A percentile compares a stretch with the other conserved stretches of the same genome.
These are phyloP conservation scores for Mythimna lalbum DNA, from an alignment of 2,888 invertebrate species.

Conservation along the genomic window DNA sequence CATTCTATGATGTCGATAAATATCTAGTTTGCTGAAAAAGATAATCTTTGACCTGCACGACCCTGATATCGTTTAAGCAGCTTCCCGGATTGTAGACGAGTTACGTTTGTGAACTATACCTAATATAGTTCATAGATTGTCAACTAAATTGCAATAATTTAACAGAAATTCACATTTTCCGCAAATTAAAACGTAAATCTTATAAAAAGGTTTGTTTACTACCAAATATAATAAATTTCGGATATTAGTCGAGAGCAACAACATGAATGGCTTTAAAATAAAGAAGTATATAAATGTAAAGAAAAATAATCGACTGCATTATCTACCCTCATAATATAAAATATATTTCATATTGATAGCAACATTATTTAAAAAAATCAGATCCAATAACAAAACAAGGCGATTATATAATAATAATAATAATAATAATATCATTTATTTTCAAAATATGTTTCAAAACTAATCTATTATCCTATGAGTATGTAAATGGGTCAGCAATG, in stretches of 20 bases:
- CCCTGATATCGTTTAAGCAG: conserved; percentile 42
- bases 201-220: conserved; percentile 1
- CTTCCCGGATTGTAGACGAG: conserved; percentile 42
- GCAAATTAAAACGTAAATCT: conserved; percentile 13
- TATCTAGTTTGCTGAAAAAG: conserved; percentile 57
- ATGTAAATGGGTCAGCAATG: conserved; percentile 33
- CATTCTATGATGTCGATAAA: conserved; percentile 24
- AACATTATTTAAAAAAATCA: neutral
- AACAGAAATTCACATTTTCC: conserved; percentile 6
- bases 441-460: conserved; percentile 1
- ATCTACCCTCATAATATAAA: conserved; percentile 11
- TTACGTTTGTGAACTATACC: conserved; percentile 18
- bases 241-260: neutral
- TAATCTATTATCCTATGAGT: neutral
- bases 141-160: neutral
- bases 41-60: conserved; percentile 57
- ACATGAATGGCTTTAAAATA: neutral
- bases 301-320: neutral
- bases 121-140: conserved; percentile 3
- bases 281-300: too few species aligned
- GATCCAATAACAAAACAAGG: conserved; percentile 9
- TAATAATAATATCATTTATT: too few species aligned
- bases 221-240: neutral
- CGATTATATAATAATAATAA: too few species aligned
- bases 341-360: neutral